Evolutionary conservation across 2,888 invertebrate species (phyloP), one percentile per base, ranked within the genome.

Genomic region (Thereva nobilitata): DNA sequence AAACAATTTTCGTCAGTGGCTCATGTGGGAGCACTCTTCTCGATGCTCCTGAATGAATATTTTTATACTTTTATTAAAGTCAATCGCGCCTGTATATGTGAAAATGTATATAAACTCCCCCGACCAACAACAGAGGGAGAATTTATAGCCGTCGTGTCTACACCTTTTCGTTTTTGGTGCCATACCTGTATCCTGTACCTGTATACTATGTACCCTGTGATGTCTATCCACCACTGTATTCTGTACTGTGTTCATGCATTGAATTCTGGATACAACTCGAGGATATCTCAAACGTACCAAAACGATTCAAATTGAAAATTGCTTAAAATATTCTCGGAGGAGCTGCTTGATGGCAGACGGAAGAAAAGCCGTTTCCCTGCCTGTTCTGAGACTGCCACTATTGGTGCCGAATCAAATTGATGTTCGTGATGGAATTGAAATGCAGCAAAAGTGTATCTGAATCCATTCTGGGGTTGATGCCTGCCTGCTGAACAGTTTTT

Each of bases 1-100:
- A 71, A 70, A 66, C 67, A 68, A 68, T 71, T 69, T 67, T 65
- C 70, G 68, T 68, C 68, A 70, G 68, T 67, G 68, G 66, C 70
- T 61, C 69, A 64, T 68, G 38, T 68, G 72, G 71, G 71, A 70
- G 64, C 70, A 55, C 65, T 71, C 64, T 53, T 64, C 44, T 37
- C 53, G 64, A 64, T 64, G 53, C 53, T 64, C 44, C 23, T 40
- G 44, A 64, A 64, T 52, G 64, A 64, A 64, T 53, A 64, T 61
- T 61, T 61, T 61, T 61, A 61, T 61, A 61, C 61, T 61, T 61
- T 61, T 61, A 61, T 61, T 61, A 61, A 61, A 61, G 49, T 61
- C 50, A 50, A 61, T 61, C 34, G 45, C 23, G 34, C n/a, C 5
- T 10, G 4, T 53, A 40, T 53, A n/a, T 53, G 38, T 53, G 35